Evolutionary conservation across 2,113 vertebrate species (phyloP), one percentile per base, ranked within the genome.

Genomic region (Istiophorus platypterus): DNA sequence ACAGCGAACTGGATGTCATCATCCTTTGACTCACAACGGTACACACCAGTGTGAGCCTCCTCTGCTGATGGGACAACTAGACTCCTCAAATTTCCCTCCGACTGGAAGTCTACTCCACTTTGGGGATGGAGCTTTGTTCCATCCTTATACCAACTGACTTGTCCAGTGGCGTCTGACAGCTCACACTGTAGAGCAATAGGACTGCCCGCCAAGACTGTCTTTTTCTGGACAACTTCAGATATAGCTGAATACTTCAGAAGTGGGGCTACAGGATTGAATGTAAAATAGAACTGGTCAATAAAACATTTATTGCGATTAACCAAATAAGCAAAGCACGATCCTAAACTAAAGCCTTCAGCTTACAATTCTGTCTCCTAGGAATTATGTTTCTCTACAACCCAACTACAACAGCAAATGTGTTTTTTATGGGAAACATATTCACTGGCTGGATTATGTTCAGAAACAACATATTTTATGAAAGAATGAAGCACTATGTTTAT

Each of bases 21-120:
- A 86, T 95, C 94, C 81, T 89, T 91, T 54, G 93, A 94, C 87
- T 95, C 90, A 76, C 95, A 96, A 47, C 70, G 90, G 73, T 94
- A 93, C n/a, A 92, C 27, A 14, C 92, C 95, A 49, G 91, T 85
- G 0, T 97, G 93, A 87, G 83, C 84, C 39, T 47, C 66, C 86
- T 94, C 85, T 8, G 91, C 90, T 39, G 93, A 87, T 6, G 92
- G 92, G 64, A 95, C 85, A 73, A 90, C 84, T 81, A 95, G 85
- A 85, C 89, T 91, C 83, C 86, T 90, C 62, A 92, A 45, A 82
- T 58, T 89, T 63, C 92, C 95, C 58, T 94, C 88, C 71, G 95
- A 93, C 73, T 94, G 90, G 76, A 92, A 78, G 66, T 91, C 87
- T 81, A 90, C 80, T 66, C 87, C 91, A 67, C 78, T 87, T 61